phyloP scores from a whole-genome alignment of 2,113 vertebrate species.

The Saguinus midas region DNA sequence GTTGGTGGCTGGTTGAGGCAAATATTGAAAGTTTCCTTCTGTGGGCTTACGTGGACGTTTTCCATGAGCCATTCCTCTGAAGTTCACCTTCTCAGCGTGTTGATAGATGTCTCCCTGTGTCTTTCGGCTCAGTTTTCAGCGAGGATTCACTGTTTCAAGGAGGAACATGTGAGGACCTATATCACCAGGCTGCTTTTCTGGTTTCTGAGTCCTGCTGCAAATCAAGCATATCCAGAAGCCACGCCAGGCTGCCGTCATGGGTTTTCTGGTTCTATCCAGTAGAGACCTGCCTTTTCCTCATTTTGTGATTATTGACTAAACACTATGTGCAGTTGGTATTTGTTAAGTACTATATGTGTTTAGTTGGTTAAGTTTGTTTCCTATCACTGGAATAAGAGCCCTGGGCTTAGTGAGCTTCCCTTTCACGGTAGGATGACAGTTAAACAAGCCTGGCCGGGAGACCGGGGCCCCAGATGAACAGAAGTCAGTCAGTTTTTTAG shows the following conservation, averaged over 20 bases:
- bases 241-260: neutral
- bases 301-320: constrained; percentile 10
- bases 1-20: neutral
- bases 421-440: neutral
- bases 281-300: neutral
- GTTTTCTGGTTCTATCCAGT: neutral
- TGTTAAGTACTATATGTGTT: neutral
- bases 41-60: neutral
- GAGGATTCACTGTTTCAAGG: constrained; percentile 22
- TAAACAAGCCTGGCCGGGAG: neutral
- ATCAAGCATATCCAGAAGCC: neutral
- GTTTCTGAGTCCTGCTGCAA: neutral
- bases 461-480: no score
- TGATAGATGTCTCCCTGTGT: neutral
- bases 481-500: no score
- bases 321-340: neutral
- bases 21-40: neutral
- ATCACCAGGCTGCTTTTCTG: neutral
- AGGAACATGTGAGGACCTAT: neutral
- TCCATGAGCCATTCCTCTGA: neutral
- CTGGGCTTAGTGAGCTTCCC: neutral
- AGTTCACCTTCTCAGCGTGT: neutral
- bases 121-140: constrained; percentile 25
- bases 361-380: neutral
- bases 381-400: neutral